Evolutionary conservation across 2,888 invertebrate genomes (phyloP).

Genomic region (Thereva unica): DNA sequence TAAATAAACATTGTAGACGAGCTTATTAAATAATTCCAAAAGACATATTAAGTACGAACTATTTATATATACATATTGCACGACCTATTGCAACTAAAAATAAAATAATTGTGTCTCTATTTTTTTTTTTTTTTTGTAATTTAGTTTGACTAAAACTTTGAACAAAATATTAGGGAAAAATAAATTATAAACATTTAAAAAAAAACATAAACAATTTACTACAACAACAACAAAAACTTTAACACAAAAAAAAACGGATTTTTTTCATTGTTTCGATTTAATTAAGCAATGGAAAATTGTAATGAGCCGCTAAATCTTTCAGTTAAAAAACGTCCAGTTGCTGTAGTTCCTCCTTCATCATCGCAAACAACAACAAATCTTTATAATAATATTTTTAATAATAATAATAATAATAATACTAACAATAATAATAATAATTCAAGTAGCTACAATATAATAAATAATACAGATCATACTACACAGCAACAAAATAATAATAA

Average conservation of each 20-base stretch:
- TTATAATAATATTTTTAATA: constrained; percentile 26
- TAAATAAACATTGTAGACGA: not conserved
- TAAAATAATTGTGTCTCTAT: no score
- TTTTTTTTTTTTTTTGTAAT: not conserved
- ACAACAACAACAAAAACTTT: constrained; percentile 4
- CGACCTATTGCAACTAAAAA: no score
- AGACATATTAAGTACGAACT: not conserved
- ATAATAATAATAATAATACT: constrained; percentile 39
- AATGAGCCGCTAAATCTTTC: constrained; percentile 60
- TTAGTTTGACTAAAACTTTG: not conserved
- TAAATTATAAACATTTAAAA: not conserved
- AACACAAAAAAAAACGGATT: constrained; percentile 13
- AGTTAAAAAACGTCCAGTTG: constrained; percentile 61
- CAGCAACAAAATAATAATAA: constrained; percentile 33
- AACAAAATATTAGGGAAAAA: constrained; percentile 5
- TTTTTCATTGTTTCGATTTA: constrained; percentile 32
- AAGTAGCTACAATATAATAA: not conserved
- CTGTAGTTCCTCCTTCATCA: constrained; percentile 61
- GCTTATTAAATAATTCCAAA: constrained; percentile 1
- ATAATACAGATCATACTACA: constrained; percentile 27
- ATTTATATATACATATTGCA: not conserved
- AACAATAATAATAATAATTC: constrained; percentile 21
- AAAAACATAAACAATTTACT: constrained; percentile 6
- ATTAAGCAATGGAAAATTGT: constrained; percentile 46
- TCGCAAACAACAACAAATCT: constrained; percentile 37